Percentiles rank a stretch among this genome's conserved stretches.
Evolutionary conservation across 2,888 invertebrate genomes (phyloP).

Genomic region (Theretra japonica): DNA sequence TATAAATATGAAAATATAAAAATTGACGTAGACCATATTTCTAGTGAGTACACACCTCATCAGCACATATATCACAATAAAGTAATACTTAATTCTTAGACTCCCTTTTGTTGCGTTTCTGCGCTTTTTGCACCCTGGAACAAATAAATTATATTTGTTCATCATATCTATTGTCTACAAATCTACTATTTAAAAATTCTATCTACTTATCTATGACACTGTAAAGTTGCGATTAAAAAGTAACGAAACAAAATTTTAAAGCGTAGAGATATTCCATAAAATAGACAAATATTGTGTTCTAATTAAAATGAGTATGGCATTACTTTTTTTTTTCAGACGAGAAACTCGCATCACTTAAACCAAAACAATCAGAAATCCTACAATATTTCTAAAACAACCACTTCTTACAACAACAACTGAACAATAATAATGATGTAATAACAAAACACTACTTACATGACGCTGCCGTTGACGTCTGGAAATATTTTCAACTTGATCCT

Average conservation of each 20-base stretch:
- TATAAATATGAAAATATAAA: background rate
- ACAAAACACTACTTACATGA: conserved; percentile 52
- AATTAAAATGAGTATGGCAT: too few relatives aligned
- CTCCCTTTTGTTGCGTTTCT: conserved; percentile 22
- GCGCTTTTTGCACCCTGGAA: conserved; percentile 47
- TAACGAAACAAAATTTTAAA: too few relatives aligned
- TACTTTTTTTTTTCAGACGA: too few relatives aligned
- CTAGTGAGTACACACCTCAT: background rate
- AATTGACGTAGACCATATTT: conserved; percentile 10
- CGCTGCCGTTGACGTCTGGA: conserved; percentile 54
- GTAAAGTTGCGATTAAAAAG: too few relatives aligned
- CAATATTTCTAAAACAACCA: too few relatives aligned
- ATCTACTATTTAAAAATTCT: background rate
- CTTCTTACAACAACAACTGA: background rate
- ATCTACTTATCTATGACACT: background rate
- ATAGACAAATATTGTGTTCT: too few relatives aligned
- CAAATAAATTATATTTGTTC: conserved; percentile 18
- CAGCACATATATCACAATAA: background rate
- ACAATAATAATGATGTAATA: background rate
- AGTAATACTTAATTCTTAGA: background rate
- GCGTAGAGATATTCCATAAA: too few relatives aligned
- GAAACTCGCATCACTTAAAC: too few relatives aligned
- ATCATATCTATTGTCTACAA: background rate
- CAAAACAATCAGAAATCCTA: too few relatives aligned
- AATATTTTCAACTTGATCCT: conserved; percentile 42